Evolutionary conservation across 2,888 invertebrate genomes (phyloP).

Genomic region (Pogonocherus hispidulus): DNA sequence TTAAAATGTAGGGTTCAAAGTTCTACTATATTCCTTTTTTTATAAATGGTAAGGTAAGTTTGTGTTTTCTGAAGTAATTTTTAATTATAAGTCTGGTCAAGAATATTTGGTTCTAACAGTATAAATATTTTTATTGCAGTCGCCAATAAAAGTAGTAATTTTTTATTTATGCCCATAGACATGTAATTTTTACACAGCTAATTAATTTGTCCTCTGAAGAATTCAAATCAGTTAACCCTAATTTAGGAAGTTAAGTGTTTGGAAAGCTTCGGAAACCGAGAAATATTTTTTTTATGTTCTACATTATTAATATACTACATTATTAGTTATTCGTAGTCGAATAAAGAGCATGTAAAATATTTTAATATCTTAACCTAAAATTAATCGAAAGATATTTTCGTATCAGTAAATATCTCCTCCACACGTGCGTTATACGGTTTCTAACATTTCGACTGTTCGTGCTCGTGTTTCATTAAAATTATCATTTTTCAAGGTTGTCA

Average conservation of each 20-base stretch:
- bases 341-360: not conserved
- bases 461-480: constrained; percentile 9
- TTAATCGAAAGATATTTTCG: not conserved
- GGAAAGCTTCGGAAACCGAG: not conserved
- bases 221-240: constrained; percentile 47
- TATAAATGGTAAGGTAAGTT: too few relatives aligned
- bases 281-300: not conserved
- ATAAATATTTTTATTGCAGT: too few relatives aligned
- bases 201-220: constrained; percentile 45
- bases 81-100: too few relatives aligned
- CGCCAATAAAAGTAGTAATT: not conserved
- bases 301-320: too few relatives aligned
- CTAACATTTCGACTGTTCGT: not conserved
- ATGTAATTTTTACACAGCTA: not conserved
- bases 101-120: too few relatives aligned
- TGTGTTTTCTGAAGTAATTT: too few relatives aligned
- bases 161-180: not conserved
- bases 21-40: too few relatives aligned
- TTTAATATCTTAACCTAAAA: constrained; percentile 8
- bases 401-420: not conserved
- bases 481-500: constrained; percentile 20
- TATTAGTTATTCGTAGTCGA: not conserved
- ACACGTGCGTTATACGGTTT: not conserved
- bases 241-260: constrained; percentile 45
- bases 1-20: too few relatives aligned